Evolutionary conservation across 2,888 invertebrate genomes (phyloP), one percentile per base, ranked within the genome.

Genomic region (Meta bourneti): DNA sequence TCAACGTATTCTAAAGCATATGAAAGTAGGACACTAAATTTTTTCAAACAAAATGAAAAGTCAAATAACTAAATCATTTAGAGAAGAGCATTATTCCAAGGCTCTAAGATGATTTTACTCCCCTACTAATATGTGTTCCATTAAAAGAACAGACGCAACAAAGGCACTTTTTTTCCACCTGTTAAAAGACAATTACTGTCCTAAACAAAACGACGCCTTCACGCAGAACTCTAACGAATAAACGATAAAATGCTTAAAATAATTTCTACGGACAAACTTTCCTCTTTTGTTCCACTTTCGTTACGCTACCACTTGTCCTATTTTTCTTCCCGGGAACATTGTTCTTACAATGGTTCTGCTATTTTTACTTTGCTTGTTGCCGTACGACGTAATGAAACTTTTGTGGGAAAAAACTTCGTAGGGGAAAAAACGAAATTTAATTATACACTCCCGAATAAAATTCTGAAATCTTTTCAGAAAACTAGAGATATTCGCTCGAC

Each of bases 341-440:
- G 61, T 61, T 61, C 61, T 61, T 61, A 61, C 61, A 61, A 61
- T 61, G 61, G 13, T 61, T 61, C 61, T 61, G 61, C 72, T 54
- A 80, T 69, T 80, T 79, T 80, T 80, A 69, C 80, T 80, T 69
- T 52, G 54, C 80, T 61, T 69, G 20, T 80, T 34, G 19, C 61
- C 61, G 16, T 61, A 61, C 7, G 20, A 34, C 61, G 54, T 20
- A 61, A 80, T 20, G 61, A 52, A 61, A 61, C 61, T 52, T 61
- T 80, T 80, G 69, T 80, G 20, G 61, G 61, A 61, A 61, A 61
- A 61, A 61, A 61, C 61, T 61, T 61, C 11, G 61, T 16, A 61
- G 16, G 61, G 9, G 16, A 61, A 20, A 61, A 61, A 61, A 34
- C 61, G 61, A 34, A 61, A 80, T 80, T 80, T 80, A 80, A 80